These are phyloP conservation scores for Troglohyphantes excavatus DNA, from an alignment of 2,888 invertebrate species.

Conservation along the genomic window DNA sequence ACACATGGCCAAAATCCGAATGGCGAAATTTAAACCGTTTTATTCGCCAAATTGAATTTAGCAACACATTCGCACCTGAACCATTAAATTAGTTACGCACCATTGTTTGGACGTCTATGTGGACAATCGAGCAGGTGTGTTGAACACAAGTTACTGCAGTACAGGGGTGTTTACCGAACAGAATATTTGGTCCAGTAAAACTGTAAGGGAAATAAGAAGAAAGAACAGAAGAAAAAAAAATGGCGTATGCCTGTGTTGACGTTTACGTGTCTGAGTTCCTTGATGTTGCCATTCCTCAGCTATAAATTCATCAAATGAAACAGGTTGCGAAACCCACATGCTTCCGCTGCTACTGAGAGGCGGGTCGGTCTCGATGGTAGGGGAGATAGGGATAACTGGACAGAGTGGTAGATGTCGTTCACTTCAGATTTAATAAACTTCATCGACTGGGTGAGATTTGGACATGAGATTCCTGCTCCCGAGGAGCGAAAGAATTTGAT, in stretches of 20 bases:
- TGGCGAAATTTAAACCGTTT: too few relatives aligned
- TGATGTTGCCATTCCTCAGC: constrained; percentile 16
- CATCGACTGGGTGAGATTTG: not conserved
- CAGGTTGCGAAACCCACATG: constrained; percentile 49
- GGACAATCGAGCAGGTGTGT: constrained; percentile 42
- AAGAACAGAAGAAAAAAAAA: not conserved
- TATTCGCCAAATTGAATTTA: not conserved
- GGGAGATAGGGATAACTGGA: constrained; percentile 19
- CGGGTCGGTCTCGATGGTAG: constrained; percentile 10
- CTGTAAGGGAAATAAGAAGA: not conserved
- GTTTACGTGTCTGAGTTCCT: constrained; percentile 26
- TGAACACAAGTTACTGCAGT: not conserved
- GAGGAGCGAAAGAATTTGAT: too few relatives aligned
- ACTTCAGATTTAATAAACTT: not conserved
- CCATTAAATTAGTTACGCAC: constrained; percentile 19
- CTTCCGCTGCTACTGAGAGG: constrained; percentile 27
- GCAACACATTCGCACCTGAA: constrained; percentile 2
- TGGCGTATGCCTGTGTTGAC: not conserved
- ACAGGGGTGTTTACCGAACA: not conserved
- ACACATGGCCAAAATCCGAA: too few relatives aligned
- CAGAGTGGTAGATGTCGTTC: not conserved
- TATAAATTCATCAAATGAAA: constrained; percentile 20
- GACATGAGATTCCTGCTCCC: too few relatives aligned
- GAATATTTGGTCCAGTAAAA: not conserved
- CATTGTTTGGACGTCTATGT: constrained; percentile 34